Evolutionary conservation across 2,797 vertebrate genomes (phyloP).

Genomic region (Poeciliopsis infans): DNA sequence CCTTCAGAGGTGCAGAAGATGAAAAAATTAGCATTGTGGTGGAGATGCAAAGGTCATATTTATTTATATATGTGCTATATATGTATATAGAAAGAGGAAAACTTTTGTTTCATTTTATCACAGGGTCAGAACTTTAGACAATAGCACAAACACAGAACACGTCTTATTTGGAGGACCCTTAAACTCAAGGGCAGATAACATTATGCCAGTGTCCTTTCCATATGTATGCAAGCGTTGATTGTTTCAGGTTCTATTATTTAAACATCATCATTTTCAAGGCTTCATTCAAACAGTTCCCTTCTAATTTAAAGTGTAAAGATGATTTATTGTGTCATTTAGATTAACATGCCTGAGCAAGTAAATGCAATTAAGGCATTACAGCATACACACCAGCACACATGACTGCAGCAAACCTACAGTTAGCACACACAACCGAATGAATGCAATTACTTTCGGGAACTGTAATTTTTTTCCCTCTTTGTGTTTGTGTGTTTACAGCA

Average conservation of each 20-base stretch:
- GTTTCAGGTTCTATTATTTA: conserved; percentile 43
- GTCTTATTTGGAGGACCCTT: conserved; percentile 31
- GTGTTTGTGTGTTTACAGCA: conserved; percentile 11
- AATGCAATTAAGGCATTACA: conserved; percentile 17
- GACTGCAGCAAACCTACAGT: conserved; percentile 8
- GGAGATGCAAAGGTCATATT: conserved; percentile 32
- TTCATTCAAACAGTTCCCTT: conserved; percentile 38
- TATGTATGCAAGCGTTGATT: conserved; percentile 49
- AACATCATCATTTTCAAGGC: conserved; percentile 29
- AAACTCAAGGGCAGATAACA: conserved; percentile 74
- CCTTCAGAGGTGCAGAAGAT: conserved; percentile 51
- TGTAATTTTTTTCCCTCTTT: conserved; percentile 20
- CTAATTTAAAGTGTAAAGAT: conserved; percentile 55
- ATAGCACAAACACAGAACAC: conserved; percentile 29
- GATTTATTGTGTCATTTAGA: conserved; percentile 24
- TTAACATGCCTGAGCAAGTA: conserved; percentile 24
- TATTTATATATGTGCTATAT: neutral
- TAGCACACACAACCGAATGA: neutral
- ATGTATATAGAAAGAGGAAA: neutral
- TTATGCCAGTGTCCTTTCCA: conserved; percentile 46
- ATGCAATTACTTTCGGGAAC: conserved; percentile 8
- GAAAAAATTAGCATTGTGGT: conserved; percentile 52
- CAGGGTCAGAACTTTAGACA: conserved; percentile 54
- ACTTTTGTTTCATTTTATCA: conserved; percentile 54
- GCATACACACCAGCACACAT: conserved; percentile 11